Percentiles rank a stretch among this genome's conserved stretches.
Evolutionary conservation across 1,140 invertebrate species (phyloP).

Genomic region (Diplogasteroides magnus): DNA sequence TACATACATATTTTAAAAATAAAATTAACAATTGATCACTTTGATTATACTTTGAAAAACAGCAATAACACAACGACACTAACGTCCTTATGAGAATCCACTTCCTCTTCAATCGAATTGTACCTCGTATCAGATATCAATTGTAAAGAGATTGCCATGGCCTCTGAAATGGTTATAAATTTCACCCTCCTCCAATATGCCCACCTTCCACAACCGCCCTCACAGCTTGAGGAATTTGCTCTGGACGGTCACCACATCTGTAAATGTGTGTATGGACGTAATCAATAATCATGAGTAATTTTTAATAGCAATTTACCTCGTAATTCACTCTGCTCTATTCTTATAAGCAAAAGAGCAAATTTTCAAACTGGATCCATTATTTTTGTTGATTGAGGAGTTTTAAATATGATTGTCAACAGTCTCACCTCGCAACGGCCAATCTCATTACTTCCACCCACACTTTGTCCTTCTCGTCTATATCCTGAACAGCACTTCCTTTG

Average conservation of each 20-base stretch:
- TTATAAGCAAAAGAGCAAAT: not conserved
- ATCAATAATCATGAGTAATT: not conserved
- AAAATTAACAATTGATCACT: conserved; percentile 11
- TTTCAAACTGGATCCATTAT: too few species aligned
- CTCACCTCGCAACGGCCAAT: conserved; percentile 30
- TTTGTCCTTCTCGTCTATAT: not conserved
- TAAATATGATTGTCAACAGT: too few species aligned
- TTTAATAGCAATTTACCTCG: too few species aligned
- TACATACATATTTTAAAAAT: not conserved
- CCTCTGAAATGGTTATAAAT: conserved; percentile 37
- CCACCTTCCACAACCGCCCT: conserved; percentile 50
- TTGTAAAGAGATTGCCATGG: conserved; percentile 49
- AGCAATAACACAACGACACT: too few species aligned
- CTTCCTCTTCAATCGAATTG: conserved; percentile 48
- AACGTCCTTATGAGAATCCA: conserved; percentile 32
- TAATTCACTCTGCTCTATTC: too few species aligned
- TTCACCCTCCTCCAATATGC: not conserved
- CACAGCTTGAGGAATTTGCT: conserved; percentile 33
- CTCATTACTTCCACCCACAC: conserved; percentile 47
- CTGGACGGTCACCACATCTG: conserved; percentile 43
- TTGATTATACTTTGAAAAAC: too few species aligned
- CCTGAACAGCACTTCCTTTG: not conserved
- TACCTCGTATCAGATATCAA: conserved; percentile 47
- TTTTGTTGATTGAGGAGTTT: too few species aligned
- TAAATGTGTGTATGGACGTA: conserved; percentile 10